phyloP scores from a whole-genome alignment of 2,797 vertebrate genomes.

The Gymnocypris eckloni region DNA sequence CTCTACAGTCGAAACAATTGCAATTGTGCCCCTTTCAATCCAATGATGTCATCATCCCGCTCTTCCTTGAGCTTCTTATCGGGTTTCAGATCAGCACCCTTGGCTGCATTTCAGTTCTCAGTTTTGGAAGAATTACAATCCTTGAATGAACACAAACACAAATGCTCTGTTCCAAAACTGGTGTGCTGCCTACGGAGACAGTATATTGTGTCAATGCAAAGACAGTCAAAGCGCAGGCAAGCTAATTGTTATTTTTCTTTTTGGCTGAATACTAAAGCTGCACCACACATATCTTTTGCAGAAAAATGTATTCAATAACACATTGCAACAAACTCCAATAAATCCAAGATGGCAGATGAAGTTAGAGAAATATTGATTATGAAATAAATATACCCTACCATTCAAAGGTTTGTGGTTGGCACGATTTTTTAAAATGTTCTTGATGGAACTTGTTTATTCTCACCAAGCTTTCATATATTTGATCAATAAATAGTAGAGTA shows the following conservation, averaged over 20 bases:
- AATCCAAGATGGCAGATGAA: slow-evolving; percentile 1
- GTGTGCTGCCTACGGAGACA: not conserved
- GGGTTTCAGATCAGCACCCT: slow-evolving; percentile 59
- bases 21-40: slow-evolving; percentile 32
- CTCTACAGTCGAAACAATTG: slow-evolving; percentile 44
- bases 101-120: slow-evolving; percentile 42
- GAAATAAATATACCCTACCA: not conserved
- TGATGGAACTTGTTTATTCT: not conserved
- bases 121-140: slow-evolving; percentile 39
- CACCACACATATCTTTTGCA: not conserved
- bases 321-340: not conserved
- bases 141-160: slow-evolving; percentile 12
- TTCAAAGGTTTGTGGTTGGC: not conserved
- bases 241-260: not conserved
- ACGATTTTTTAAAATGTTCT: not conserved
- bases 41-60: slow-evolving; percentile 65
- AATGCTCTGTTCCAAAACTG: not conserved
- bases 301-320: not conserved
- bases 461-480: not conserved
- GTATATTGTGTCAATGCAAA: not conserved
- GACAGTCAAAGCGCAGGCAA: not conserved
- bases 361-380: not conserved
- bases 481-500: not conserved
- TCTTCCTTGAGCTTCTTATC: slow-evolving; percentile 59
- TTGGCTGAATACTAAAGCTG: not conserved